Percentiles rank a stretch among this genome's conserved stretches.
Evolutionary conservation across 2,888 invertebrate genomes (phyloP).

Genomic region (Glaucopsyche alexis): DNA sequence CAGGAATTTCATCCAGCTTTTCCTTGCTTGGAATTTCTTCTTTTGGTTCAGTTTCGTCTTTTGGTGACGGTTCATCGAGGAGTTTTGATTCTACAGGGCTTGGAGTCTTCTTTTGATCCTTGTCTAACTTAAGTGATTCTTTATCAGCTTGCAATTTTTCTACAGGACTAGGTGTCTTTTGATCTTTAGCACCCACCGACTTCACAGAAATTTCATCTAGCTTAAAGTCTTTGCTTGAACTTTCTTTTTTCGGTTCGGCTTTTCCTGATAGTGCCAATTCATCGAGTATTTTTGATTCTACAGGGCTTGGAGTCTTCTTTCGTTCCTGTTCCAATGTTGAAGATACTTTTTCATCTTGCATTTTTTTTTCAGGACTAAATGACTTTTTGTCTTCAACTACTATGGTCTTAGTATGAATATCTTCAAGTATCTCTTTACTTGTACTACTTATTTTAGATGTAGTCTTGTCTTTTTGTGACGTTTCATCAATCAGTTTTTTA

Average conservation of each 20-base stretch:
- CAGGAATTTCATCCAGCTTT: background rate
- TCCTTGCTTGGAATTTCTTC: background rate
- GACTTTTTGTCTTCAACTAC: background rate
- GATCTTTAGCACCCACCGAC: background rate
- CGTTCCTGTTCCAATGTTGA: background rate
- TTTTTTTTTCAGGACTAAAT: background rate
- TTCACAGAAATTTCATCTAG: background rate
- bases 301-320: conserved; percentile 32
- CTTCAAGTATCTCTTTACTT: conserved; percentile 16
- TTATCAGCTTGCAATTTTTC: background rate
- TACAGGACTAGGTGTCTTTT: background rate
- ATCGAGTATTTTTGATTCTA: background rate
- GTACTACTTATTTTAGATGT: background rate
- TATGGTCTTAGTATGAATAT: background rate
- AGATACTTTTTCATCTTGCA: background rate
- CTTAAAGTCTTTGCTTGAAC: too few relatives aligned
- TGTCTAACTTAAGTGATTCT: background rate
- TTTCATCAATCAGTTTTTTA: background rate
- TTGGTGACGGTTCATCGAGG: background rate
- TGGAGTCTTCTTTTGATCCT: conserved; percentile 21
- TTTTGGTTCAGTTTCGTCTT: background rate
- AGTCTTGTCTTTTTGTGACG: background rate
- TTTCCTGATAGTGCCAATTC: background rate
- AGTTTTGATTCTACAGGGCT: conserved; percentile 29
- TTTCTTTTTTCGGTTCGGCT: background rate